Base-by-base conservation (phyloP, 2,113 vertebrate species). In the Acanthochromis polyacanthus region DNA sequence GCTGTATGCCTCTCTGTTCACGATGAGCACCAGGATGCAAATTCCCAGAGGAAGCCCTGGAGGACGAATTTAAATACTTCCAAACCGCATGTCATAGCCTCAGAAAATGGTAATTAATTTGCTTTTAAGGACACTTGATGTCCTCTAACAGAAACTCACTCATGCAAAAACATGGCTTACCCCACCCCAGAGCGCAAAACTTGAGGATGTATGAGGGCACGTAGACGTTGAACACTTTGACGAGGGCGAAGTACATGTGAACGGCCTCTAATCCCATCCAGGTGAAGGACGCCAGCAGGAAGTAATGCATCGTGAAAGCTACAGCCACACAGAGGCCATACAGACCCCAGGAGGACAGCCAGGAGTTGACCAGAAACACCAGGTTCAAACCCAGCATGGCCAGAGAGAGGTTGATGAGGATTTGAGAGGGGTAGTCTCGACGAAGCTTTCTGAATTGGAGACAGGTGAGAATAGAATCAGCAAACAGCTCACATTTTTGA, bases 181-280 rank as follows among this genome's bases (percentile, higher is more conserved):
- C 97, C 97, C 96, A 99, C 48, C 96, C 97, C 76, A 94, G 78
- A 32, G 91, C 66, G 59, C 94, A 97, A 88, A 96, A 95, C 90
- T 98, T 99, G 20, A 98, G 91, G 61, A 97, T 96, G 60, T 97
- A 98, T 19, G 95, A 95, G 4, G 95, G 94, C 60, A 97, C 81
- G 9, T 98, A 98, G 86, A 93, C 91, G 10, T 97, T 97, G 92
- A 99, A 98, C 70, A 98, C 97, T 93, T 96, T 97, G 76, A 99
- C 90, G 2, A 98, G 88, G 19, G 95, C 94, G 14, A 97, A 94
- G 86, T 98, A 98, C 94, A 98, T 96, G 81, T 97, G 96, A 19
- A 97, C 80, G 0, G 96, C 96, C 66, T 97, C 96, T 68, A 99
- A 87, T 15, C 95, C 95, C 97, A 98, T 98, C 97, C 97, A 98